phyloP scores from a whole-genome alignment of 2,888 invertebrate species.

The Pheosia gnoma region DNA sequence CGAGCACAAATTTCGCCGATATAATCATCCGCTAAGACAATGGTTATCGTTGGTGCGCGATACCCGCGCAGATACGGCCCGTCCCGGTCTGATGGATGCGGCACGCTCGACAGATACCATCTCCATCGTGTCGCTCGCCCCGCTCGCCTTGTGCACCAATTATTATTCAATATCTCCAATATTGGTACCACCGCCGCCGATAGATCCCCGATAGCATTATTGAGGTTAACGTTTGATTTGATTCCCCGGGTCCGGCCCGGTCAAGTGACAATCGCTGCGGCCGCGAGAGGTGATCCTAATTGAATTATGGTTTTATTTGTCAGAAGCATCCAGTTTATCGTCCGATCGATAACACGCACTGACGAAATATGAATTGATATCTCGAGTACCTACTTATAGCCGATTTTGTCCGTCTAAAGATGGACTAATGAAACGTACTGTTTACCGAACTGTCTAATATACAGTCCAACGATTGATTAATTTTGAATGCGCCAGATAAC shows the following conservation, averaged over 20 bases:
- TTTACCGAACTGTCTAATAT: slow-evolving; percentile 45
- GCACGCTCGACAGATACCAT: slow-evolving; percentile 79
- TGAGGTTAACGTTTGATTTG: slow-evolving; percentile 66
- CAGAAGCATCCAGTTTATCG: slow-evolving; percentile 55
- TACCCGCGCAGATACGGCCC: slow-evolving; percentile 67
- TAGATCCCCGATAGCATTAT: slow-evolving; percentile 58
- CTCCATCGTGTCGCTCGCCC: slow-evolving; percentile 70
- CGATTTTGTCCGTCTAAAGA: slow-evolving; percentile 16
- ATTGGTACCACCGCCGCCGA: slow-evolving; percentile 39
- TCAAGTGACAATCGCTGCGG: slow-evolving; percentile 72
- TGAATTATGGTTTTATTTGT: slow-evolving; percentile 68
- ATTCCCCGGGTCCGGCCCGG: slow-evolving; percentile 58
- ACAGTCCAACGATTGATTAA: slow-evolving; percentile 58
- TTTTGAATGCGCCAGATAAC: slow-evolving; percentile 46
- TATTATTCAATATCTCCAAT: slow-evolving; percentile 79
- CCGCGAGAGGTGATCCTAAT: slow-evolving; percentile 58
- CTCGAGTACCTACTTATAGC: slow-evolving; percentile 12
- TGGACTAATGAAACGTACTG: slow-evolving; percentile 33
- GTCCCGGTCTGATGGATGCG: slow-evolving; percentile 75
- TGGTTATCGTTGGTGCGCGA: slow-evolving; percentile 76
- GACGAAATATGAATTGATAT: slow-evolving; percentile 39
- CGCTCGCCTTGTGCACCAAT: slow-evolving; percentile 71
- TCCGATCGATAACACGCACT: slow-evolving; percentile 46
- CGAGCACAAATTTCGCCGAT: slow-evolving; percentile 80
- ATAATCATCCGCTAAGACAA: slow-evolving; percentile 75